Base-by-base conservation (phyloP, 2,888 invertebrate genomes). In the Spilarctia lutea region DNA sequence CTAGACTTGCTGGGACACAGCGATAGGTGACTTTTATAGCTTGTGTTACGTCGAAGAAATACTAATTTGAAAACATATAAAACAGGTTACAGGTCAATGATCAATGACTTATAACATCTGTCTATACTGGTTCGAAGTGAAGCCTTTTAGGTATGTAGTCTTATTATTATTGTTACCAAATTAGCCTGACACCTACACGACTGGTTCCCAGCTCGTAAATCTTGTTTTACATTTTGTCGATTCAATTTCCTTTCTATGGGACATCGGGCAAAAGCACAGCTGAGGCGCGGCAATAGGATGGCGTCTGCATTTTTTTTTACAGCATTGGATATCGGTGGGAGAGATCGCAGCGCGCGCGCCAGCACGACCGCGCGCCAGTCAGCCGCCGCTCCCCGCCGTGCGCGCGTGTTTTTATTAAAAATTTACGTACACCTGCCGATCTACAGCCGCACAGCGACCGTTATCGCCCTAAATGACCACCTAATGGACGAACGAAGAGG, bases 401-500 rank as follows among this genome's bases (percentile, higher is more conserved):
- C 86, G 91, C 91, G 93, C 91, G 88, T 88, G 92, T 90, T 84
- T 35, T 68, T 13, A 33, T 71, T 45, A 79, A 79, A 80, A 83
- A 76, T 65, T 79, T 68, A 71, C 75, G 75, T 73, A 72, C 85
- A 85, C 85, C 85, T 85, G 85, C 81, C 83, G 83, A 79, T 73
- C 75, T 75, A 68, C 81, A 83, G 77, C 79, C 83, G 87, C 86
- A 89, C 90, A 88, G 91, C 91, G 90, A 94, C 94, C 94, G 94
- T 94, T 94, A 94, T 91, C 93, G 94, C 92, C 94, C 93, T 91
- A 92, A 94, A 95, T 95, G 95, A 94, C 91, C 91, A 91, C 85
- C 94, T 93, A 93, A 95, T 95, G 95, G 92, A 95, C 94, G 94
- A 91, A 88, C 93, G 93, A 87, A 92, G 89, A 95, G 95, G 95